Evolutionary conservation across 1,140 invertebrate species (phyloP), one percentile per base, ranked within the genome.

Genomic region (Atopsyche davidsoni): DNA sequence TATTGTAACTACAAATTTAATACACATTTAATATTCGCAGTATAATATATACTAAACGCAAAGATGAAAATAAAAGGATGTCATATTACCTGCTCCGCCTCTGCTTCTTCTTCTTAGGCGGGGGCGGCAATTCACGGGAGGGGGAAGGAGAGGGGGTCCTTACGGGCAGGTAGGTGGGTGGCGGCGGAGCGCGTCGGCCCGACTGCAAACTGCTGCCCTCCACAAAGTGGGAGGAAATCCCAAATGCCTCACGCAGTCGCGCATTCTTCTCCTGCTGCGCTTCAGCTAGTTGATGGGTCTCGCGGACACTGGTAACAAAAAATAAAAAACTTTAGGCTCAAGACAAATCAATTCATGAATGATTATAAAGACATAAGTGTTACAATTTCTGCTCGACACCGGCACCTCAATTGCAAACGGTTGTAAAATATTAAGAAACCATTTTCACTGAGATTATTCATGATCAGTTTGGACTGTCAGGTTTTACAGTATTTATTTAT

Each of bases 191-290:
- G 68, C 53, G 81, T 79, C 90, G 75, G 63, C 89, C 85, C 9
- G 88, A 83, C 74, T 96, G 92, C 65, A 96, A 80, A 61, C 92
- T 94, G 60, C 86, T 88, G 18, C 94, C 94, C 69, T 96, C 93
- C 10, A 94, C 86, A 74, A 96, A 98, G 61, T 86, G 84, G 53
- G 92, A 87, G 19, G 89, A 89, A 55, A 98, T 92, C 38, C 94
- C 93, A 69, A 98, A 96, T 1, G 94, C 94, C 65, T 93, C 88
- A 35, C 92, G 82, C 41, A 97, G 72, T 41, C 84, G 83, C 4
- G 87, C 88, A 79, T 98, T 98, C 70, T 97, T 96, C 62, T 94
- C 87, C 64, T 92, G 87, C 64, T 96, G 93, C n/a, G 93, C 92
- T 69, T 94, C 91, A 2, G 94, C 93, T 46, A 96, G 82, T 67